Evolutionary conservation across 2,888 invertebrate genomes (phyloP).

Genomic region (Acronicta leporina): DNA sequence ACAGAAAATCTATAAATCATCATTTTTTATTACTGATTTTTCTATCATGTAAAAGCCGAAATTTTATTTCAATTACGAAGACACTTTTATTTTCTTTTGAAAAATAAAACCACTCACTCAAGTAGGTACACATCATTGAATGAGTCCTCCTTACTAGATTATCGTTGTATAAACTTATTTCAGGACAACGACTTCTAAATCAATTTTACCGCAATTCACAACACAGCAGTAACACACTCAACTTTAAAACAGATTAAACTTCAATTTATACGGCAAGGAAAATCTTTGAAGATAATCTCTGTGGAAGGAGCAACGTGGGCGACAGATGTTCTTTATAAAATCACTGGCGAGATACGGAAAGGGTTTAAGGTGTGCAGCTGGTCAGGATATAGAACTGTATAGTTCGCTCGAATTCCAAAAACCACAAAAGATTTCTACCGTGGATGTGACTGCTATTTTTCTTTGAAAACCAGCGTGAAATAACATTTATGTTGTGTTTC

Average conservation of each 20-base stretch:
- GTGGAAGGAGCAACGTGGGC: conserved; percentile 1
- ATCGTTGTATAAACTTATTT: no score
- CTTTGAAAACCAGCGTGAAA: no score
- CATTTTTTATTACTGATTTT: no score
- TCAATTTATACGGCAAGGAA: conserved; percentile 5
- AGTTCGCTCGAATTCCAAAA: conserved; percentile 11
- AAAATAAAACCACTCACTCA: no score
- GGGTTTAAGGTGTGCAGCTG: conserved; percentile 36
- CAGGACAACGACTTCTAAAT: no score
- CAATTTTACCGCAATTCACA: not conserved
- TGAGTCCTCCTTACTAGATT: no score
- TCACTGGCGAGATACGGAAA: conserved; percentile 8
- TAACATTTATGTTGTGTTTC: no score
- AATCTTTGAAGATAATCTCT: conserved; percentile 19
- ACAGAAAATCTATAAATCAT: no score
- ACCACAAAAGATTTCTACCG: conserved; percentile 8
- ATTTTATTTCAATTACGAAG: no score
- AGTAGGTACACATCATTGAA: no score
- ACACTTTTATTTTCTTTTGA: no score
- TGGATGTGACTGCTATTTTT: conserved; percentile 4
- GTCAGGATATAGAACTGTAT: conserved; percentile 11
- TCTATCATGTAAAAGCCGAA: no score
- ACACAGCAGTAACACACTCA: not conserved
- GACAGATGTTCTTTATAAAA: conserved; percentile 33
- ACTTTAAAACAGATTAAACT: not conserved